Evolutionary conservation across 2,888 invertebrate genomes (phyloP).

Genomic region (Acanthoscelides obtectus): DNA sequence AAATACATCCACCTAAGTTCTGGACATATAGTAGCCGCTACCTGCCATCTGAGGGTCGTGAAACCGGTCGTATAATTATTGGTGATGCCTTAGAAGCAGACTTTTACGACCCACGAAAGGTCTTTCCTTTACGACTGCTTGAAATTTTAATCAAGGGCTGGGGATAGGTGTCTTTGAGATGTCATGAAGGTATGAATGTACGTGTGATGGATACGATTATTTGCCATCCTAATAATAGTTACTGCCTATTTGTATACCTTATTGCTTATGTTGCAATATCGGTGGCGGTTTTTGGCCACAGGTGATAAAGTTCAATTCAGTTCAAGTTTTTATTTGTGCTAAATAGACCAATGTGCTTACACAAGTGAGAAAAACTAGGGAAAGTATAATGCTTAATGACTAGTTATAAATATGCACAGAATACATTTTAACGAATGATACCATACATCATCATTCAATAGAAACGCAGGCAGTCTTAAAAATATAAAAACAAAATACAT

Average conservation of each 20-base stretch:
- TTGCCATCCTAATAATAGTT: neutral
- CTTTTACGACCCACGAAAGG: neutral
- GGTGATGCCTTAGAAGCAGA: neutral
- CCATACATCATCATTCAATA: too few relatives aligned
- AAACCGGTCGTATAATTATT: neutral
- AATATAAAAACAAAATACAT: too few relatives aligned
- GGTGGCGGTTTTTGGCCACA: too few relatives aligned
- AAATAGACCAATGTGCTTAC: too few relatives aligned
- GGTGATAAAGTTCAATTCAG: too few relatives aligned
- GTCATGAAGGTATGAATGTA: neutral
- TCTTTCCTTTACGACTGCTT: neutral
- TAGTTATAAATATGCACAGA: too few relatives aligned
- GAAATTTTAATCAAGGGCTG: neutral
- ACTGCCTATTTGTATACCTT: neutral
- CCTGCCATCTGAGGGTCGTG: neutral
- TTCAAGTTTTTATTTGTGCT: too few relatives aligned
- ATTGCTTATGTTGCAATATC: neutral
- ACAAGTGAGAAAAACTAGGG: too few relatives aligned
- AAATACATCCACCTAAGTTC: neutral
- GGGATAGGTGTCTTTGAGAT: neutral
- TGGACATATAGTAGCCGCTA: neutral
- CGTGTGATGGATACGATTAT: neutral
- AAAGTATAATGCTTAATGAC: too few relatives aligned
- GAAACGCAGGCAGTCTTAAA: too few relatives aligned
- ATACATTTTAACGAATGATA: too few relatives aligned